These are phyloP conservation scores for Hypotaenidia philippensis DNA, from an alignment of 2,797 vertebrate genomes.

Conservation along the genomic window DNA sequence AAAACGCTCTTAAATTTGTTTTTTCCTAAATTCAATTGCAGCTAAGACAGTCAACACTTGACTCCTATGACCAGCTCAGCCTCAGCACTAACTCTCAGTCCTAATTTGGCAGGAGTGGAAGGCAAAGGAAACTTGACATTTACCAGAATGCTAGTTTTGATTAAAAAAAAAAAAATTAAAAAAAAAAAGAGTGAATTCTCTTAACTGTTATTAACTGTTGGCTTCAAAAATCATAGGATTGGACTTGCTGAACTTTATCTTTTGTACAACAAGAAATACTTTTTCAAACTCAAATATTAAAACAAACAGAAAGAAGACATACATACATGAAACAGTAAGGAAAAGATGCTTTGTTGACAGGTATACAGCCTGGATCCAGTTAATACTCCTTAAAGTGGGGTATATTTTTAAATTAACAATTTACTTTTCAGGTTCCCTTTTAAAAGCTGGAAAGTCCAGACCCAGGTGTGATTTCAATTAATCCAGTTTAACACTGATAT, in stretches of 20 bases:
- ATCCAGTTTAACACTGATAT: not conserved
- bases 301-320: not conserved
- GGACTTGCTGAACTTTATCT: not conserved
- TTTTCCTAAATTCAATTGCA: not conserved
- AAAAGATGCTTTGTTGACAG: not conserved
- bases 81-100: not conserved
- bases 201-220: not conserved
- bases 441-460: not conserved
- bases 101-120: not conserved
- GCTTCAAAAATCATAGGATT: not conserved
- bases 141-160: not conserved
- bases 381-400: not conserved
- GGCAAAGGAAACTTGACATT: not conserved
- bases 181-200: not conserved
- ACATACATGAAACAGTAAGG: not conserved
- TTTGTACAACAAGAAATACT: not conserved
- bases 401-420: not conserved
- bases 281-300: not conserved
- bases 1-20: constrained; percentile 11
- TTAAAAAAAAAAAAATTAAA: not conserved
- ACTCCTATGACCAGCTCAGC: not conserved
- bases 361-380: not conserved
- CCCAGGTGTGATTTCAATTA: not conserved
- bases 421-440: not conserved
- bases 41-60: not conserved